These are phyloP conservation scores for Sternotherus odoratus DNA, from an alignment of 2,797 vertebrate species.

Conservation along the genomic window DNA sequence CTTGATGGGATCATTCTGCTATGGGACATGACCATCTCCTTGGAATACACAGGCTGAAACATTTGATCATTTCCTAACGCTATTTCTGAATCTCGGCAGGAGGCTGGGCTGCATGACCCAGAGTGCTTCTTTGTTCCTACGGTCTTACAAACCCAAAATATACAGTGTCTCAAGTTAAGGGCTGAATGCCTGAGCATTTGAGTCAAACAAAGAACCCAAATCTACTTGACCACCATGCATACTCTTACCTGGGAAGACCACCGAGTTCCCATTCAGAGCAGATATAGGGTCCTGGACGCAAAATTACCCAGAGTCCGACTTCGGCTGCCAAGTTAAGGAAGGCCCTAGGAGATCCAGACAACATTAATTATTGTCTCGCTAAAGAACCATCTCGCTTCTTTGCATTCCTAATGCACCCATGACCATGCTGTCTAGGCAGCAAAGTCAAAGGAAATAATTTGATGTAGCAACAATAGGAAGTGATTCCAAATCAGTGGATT, in stretches of 20 bases:
- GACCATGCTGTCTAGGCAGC: neutral
- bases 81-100: neutral
- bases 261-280: constrained; percentile 84
- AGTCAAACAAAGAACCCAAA: neutral
- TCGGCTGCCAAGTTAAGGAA: constrained; percentile 89
- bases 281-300: constrained; percentile 91
- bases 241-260: constrained; percentile 91
- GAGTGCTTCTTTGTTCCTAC: rapidly evolving
- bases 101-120: rapidly evolving
- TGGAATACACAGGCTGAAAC: neutral
- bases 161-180: neutral
- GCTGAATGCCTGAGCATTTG: neutral
- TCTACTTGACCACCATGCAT: neutral
- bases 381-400: neutral
- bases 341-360: constrained; percentile 81
- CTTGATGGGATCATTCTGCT: neutral
- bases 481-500: neutral
- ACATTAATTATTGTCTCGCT: neutral
- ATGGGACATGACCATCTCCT: neutral
- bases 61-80: neutral
- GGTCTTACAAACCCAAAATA: neutral
- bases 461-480: neutral
- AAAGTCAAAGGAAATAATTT: neutral
- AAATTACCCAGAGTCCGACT: constrained; percentile 93
- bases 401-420: neutral